A percentile compares a stretch with the other conserved stretches of the same genome.
Conservation (phyloP, 2,888 invertebrate species). For the Cotesia congregata region DNA sequence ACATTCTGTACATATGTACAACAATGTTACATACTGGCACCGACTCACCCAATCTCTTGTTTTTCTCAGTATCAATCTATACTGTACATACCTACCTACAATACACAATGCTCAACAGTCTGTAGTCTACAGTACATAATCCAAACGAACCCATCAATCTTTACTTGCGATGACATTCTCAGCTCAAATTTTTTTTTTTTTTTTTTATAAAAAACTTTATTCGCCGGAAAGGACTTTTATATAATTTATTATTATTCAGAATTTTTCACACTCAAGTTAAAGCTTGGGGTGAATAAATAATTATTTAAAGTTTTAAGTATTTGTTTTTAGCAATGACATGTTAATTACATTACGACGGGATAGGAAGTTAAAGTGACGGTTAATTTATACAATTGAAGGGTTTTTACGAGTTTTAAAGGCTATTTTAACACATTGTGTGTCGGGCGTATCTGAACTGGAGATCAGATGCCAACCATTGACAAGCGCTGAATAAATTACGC, state of each 20-base stretch:
- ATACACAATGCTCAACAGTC: not conserved
- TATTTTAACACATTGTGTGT: not conserved
- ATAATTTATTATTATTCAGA: not conserved
- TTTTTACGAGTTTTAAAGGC: not conserved
- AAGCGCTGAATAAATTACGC: not conserved
- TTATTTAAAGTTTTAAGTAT: not conserved
- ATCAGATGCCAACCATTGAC: not conserved
- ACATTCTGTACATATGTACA: not conserved
- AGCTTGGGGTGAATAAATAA: constrained; percentile 11
- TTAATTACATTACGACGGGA: not conserved
- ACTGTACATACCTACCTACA: constrained; percentile 3
- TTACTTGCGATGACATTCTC: not conserved
- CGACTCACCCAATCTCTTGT: constrained; percentile 27
- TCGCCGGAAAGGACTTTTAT: not conserved
- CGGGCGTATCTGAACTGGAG: not conserved
- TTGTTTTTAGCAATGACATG: constrained; percentile 3
- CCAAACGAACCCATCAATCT: constrained; percentile 9
- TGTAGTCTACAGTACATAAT: not conserved
- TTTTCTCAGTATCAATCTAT: constrained; percentile 13
- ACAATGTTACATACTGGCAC: constrained; percentile 22
- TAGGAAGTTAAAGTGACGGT: not conserved
- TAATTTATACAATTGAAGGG: not conserved
- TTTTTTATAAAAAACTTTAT: not conserved
- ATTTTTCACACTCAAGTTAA: not conserved
- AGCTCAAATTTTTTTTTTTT: not conserved